Conservation (phyloP, 64 coral and sea anemone species). For the Acropora tenuis region DNA sequence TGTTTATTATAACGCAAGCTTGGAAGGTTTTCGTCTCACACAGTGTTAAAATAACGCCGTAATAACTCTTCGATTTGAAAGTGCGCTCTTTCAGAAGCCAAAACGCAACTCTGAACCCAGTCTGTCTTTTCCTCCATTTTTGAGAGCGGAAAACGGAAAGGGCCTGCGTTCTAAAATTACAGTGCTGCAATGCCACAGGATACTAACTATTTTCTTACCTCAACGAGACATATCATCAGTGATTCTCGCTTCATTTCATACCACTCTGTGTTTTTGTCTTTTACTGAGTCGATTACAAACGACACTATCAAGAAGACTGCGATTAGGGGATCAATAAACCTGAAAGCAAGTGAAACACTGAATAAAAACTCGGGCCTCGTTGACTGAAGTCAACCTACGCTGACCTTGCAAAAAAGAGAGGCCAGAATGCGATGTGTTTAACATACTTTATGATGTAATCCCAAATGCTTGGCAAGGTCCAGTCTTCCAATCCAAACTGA, state of each 20-base stretch:
- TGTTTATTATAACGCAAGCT: too few species aligned
- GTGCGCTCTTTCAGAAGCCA: too few species aligned
- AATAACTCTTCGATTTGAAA: too few species aligned
- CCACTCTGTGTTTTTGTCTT: slow-evolving; percentile 35
- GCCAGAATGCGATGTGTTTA: background rate
- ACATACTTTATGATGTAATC: slow-evolving; percentile 80
- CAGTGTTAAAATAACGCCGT: too few species aligned
- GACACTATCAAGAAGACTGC: slow-evolving; percentile 49
- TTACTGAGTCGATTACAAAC: slow-evolving; percentile 61
- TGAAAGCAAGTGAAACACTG: background rate
- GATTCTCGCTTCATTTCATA: slow-evolving; percentile 69
- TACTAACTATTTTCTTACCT: slow-evolving; percentile 41
- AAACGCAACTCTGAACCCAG: too few species aligned
- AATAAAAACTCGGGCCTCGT: background rate
- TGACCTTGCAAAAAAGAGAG: too few species aligned
- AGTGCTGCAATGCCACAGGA: background rate
- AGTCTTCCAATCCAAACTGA: slow-evolving; percentile 85
- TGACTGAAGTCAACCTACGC: too few species aligned
- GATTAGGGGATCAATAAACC: slow-evolving; percentile 70
- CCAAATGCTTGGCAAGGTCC: slow-evolving; percentile 76
- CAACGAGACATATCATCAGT: slow-evolving; percentile 66
- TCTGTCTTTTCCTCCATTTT: too few species aligned
- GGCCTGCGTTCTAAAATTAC: too few species aligned
- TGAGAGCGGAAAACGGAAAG: too few species aligned
- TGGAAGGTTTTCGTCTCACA: too few species aligned